Evolutionary conservation across 2,888 invertebrate genomes (phyloP).

Genomic region (Empis livida): DNA sequence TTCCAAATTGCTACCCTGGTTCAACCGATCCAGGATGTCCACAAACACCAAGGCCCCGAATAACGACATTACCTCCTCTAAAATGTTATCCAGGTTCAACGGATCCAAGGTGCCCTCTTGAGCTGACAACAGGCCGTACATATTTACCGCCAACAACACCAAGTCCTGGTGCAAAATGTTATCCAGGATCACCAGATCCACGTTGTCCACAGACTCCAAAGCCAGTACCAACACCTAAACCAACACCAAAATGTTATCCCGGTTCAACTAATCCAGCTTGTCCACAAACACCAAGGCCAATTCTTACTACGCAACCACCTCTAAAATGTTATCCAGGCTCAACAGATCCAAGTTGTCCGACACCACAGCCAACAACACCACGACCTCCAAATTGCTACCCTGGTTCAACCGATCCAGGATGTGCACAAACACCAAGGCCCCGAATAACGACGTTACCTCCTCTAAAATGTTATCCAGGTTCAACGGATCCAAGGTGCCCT

Average conservation of each 20-base stretch:
- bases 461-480: constrained; percentile 18
- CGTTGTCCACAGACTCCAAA: constrained; percentile 21
- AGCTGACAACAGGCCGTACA: not conserved
- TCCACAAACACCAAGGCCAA: constrained; percentile 13
- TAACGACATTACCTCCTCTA: constrained; percentile 19
- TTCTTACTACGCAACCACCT: constrained; percentile 1
- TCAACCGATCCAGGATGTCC: constrained; percentile 27
- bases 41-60: constrained; percentile 13
- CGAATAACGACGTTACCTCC: constrained; percentile 15
- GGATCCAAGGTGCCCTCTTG: constrained; percentile 28
- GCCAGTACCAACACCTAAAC: constrained; percentile 4
- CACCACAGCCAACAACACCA: constrained; percentile 21
- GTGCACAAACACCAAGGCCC: constrained; percentile 19
- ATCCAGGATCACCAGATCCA: constrained; percentile 25
- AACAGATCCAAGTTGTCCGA: constrained; percentile 27
- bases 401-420: constrained; percentile 30
- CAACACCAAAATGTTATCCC: constrained; percentile 23
- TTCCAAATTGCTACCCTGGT: constrained; percentile 22
- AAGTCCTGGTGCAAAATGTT: constrained; percentile 13
- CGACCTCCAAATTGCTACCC: constrained; percentile 19
- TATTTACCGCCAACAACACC: not conserved
- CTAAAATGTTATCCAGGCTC: constrained; percentile 22
- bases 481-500: constrained; percentile 18
- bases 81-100: constrained; percentile 23
- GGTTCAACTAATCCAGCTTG: constrained; percentile 20